Base-by-base conservation (phyloP, 37 sponge, comb jelly and placozoan species). In the Aphrocallistes beatrix region DNA sequence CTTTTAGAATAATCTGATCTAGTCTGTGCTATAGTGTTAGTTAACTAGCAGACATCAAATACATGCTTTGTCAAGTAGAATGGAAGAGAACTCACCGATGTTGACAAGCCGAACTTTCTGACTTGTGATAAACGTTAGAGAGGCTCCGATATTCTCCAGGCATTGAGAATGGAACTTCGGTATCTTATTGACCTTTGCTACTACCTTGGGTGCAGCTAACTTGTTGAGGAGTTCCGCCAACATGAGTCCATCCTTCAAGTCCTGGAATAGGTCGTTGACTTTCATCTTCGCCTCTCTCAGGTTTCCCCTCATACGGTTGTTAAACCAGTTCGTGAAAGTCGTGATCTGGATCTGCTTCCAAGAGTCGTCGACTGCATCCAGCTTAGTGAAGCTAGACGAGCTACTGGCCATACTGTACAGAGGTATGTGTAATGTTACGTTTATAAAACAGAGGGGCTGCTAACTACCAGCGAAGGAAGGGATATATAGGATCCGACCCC, bases 301-400 rank as follows among this genome's bases (percentile, higher is more conserved):
- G 40, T 95, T 84, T 0, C 96, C 96, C 23, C 94, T 51, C n/a
- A 95, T 84, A 0, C 92, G 86, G 81, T 93, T 92, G 82, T 95
- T 95, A 83, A 91, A 86, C 96, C 96, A 95, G 86, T 95, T 95
- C 32, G 96, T 93, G 88, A 95, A 95, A 39, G 92, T 87, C 51
- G 81, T 88, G 42, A 90, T 40, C 82, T 93, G 96, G 49, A 91
- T 95, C 51, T 93, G 82, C 90, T 88, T 89, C 93, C 93, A 92
- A 1, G 81, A 42, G 1, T 85, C 84, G 30, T 87, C 42, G 45
- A 25, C 50, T 85, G 75, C 75, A 30, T 60, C 75, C 34, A 60
- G 75, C 34, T 60, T 60, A 19, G 75, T 60, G 75, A 60, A 60
- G 75, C 75, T 60, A 60, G 75, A 60, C n/a, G 75, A 60, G n/a